These are phyloP conservation scores for Stenichneumon culpator DNA, from an alignment of 2,888 invertebrate species.

Conservation along the genomic window DNA sequence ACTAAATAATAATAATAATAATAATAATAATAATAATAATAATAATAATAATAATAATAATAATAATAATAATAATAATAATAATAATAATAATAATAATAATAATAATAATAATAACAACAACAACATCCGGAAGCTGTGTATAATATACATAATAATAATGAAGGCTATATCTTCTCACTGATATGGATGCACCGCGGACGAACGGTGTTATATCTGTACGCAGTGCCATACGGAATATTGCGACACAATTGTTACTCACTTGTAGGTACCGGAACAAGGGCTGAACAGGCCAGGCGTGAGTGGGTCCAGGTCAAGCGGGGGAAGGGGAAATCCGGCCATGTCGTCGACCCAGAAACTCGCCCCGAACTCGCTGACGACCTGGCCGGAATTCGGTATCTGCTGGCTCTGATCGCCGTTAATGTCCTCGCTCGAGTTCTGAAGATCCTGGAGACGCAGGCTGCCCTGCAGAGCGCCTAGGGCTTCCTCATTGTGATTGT, in stretches of 20 bases:
- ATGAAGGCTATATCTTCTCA: too few relatives aligned
- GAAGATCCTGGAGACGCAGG: conserved; percentile 82
- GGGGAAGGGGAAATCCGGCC: conserved; percentile 93
- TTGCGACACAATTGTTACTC: conserved; percentile 82
- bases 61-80: too few relatives aligned
- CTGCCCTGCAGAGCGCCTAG: conserved; percentile 76
- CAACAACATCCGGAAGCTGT: too few relatives aligned
- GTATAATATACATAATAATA: too few relatives aligned
- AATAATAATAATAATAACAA: too few relatives aligned
- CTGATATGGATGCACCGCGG: too few relatives aligned
- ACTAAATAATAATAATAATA: too few relatives aligned
- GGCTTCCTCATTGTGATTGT: conserved; percentile 72
- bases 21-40: too few relatives aligned
- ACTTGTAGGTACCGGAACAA: conserved; percentile 92
- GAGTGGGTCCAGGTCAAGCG: conserved; percentile 94
- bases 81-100: too few relatives aligned
- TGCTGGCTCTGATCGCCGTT: conserved; percentile 78
- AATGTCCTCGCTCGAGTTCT: conserved; percentile 80
- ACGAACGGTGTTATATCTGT: not conserved
- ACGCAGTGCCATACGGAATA: not conserved
- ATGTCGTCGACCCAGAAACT: conserved; percentile 92
- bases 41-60: too few relatives aligned
- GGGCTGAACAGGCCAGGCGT: conserved; percentile 96
- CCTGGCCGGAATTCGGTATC: conserved; percentile 79
- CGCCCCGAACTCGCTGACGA: conserved; percentile 84